Evolutionary conservation across 2,113 vertebrate species (phyloP).

Genomic region (Sula dactylatra): DNA sequence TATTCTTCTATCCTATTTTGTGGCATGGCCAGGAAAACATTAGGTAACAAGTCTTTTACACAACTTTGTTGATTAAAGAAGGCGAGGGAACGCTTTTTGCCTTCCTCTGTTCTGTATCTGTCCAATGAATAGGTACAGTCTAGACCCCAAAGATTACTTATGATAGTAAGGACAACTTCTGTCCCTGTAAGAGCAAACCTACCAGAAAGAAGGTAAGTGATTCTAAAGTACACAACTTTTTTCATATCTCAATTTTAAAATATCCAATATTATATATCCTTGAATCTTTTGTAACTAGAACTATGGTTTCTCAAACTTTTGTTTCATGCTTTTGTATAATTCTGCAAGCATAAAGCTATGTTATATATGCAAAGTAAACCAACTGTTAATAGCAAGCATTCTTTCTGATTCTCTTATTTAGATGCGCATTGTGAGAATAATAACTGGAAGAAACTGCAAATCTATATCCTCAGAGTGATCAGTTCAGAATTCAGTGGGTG

Average conservation of each 20-base stretch:
- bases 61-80: not conserved
- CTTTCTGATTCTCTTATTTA: no score
- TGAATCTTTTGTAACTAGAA: not conserved
- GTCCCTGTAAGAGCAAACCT: not conserved
- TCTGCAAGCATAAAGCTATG: no score
- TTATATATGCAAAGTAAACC: no score
- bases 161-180: not conserved
- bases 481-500: no score
- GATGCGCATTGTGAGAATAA: no score
- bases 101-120: not conserved
- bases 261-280: not conserved
- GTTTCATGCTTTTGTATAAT: no score
- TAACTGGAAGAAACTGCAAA: no score
- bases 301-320: not conserved
- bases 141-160: not conserved
- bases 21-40: not conserved
- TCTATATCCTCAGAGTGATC: no score
- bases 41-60: not conserved
- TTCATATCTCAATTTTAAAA: not conserved
- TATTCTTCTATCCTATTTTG: not conserved
- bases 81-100: not conserved
- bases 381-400: no score
- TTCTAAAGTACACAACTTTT: not conserved
- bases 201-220: not conserved
- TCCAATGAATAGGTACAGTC: not conserved